Conservation (phyloP, 2,113 vertebrate species). For the Indri indri region DNA sequence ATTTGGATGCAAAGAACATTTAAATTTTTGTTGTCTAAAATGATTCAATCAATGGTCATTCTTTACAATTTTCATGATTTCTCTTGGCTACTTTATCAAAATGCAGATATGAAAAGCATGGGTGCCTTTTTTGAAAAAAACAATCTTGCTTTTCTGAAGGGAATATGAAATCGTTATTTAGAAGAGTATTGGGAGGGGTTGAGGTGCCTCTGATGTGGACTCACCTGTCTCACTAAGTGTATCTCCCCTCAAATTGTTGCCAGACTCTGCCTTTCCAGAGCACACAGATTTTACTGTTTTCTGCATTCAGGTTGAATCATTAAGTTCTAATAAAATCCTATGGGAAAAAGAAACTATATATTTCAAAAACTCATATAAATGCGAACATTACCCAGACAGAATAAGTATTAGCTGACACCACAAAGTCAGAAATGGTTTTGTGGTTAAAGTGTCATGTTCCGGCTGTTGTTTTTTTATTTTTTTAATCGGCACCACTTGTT, state of each 20-base stretch:
- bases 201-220: not conserved
- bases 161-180: not conserved
- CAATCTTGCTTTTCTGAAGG: not conserved
- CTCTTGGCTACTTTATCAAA: not conserved
- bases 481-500: not conserved
- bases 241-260: not conserved
- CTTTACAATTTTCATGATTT: not conserved
- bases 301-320: not conserved
- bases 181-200: not conserved
- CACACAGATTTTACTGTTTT: not conserved
- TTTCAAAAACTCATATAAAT: not conserved
- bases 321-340: not conserved
- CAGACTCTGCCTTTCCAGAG: not conserved
- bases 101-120: not conserved
- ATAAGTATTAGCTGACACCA: not conserved
- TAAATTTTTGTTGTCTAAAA: not conserved
- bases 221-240: not conserved
- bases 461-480: not conserved
- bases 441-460: rapidly evolving
- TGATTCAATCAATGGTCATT: not conserved
- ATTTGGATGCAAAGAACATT: not conserved
- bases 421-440: not conserved
- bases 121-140: not conserved
- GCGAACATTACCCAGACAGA: not conserved
- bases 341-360: not conserved